These are phyloP conservation scores for Chaetophractus vellerosus DNA, from an alignment of 2,797 vertebrate genomes.

Conservation along the genomic window DNA sequence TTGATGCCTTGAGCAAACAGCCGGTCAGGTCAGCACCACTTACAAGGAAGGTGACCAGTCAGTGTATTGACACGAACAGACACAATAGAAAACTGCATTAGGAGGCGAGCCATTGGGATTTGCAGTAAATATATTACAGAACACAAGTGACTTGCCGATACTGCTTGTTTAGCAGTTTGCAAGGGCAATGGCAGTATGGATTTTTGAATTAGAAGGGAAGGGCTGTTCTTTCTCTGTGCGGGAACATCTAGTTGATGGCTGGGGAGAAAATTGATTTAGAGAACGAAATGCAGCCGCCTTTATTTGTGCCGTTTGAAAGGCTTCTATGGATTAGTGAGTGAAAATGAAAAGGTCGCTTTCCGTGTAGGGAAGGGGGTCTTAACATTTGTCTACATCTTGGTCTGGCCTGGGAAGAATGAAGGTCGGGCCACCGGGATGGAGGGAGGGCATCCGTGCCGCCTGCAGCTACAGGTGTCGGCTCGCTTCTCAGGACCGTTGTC, in stretches of 20 bases:
- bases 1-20: conserved; percentile 87
- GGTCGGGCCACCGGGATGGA: conserved; percentile 19
- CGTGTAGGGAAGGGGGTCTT: conserved; percentile 80
- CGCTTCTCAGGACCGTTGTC: neutral
- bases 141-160: conserved; percentile 93
- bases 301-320: conserved; percentile 88
- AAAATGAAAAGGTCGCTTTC: conserved; percentile 86
- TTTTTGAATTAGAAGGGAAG: conserved; percentile 93
- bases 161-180: conserved; percentile 94
- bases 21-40: conserved; percentile 84
- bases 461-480: neutral
- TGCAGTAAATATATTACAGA: conserved; percentile 92
- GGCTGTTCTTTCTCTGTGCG: conserved; percentile 90
- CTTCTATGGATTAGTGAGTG: conserved; percentile 87
- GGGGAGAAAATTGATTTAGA: conserved; percentile 91
- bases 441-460: neutral
- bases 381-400: conserved; percentile 80
- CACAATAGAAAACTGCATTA: conserved; percentile 90
- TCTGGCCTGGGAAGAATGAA: conserved; percentile 72
- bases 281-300: conserved; percentile 88
- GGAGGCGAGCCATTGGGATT: conserved; percentile 89
- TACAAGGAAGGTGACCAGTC: conserved; percentile 88
- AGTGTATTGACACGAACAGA: conserved; percentile 89
- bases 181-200: conserved; percentile 92
- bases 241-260: conserved; percentile 90